These are phyloP conservation scores for Manis pentadactyla DNA, from an alignment of 2,797 vertebrate species.

Conservation along the genomic window DNA sequence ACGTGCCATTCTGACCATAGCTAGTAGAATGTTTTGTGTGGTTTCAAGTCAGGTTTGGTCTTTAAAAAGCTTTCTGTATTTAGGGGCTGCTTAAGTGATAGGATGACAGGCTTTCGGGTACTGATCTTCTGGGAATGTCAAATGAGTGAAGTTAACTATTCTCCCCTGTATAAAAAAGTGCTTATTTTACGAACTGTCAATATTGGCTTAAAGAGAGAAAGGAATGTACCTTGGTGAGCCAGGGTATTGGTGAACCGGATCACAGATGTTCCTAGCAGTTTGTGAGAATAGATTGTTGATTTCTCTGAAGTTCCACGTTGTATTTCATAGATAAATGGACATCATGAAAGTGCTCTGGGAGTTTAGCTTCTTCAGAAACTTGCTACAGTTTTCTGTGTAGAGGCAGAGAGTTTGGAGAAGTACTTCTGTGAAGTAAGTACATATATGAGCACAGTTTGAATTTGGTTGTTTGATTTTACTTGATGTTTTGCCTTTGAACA, in stretches of 20 bases:
- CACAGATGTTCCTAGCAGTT: background rate
- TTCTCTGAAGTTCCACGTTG: background rate
- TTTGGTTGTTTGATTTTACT: constrained; percentile 22
- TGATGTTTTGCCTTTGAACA: constrained; percentile 41
- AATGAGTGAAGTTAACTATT: background rate
- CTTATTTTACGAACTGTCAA: background rate
- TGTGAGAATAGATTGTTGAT: background rate
- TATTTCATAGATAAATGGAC: background rate
- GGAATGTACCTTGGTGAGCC: background rate
- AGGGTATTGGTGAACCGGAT: background rate
- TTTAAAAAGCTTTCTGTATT: background rate
- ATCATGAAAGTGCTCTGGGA: background rate
- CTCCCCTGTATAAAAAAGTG: background rate
- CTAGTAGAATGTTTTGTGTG: background rate
- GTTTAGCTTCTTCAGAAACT: constrained; percentile 28
- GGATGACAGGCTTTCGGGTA: background rate
- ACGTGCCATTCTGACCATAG: background rate
- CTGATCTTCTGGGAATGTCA: constrained; percentile 1
- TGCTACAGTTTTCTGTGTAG: background rate
- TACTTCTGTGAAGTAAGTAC: background rate
- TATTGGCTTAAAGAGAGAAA: background rate
- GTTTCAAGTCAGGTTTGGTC: background rate
- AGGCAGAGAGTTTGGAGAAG: background rate
- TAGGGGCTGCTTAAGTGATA: background rate
- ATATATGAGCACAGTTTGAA: background rate